Evolutionary conservation across 2,888 invertebrate genomes (phyloP), one percentile per base, ranked within the genome.

Genomic region (Apodemia zela): DNA sequence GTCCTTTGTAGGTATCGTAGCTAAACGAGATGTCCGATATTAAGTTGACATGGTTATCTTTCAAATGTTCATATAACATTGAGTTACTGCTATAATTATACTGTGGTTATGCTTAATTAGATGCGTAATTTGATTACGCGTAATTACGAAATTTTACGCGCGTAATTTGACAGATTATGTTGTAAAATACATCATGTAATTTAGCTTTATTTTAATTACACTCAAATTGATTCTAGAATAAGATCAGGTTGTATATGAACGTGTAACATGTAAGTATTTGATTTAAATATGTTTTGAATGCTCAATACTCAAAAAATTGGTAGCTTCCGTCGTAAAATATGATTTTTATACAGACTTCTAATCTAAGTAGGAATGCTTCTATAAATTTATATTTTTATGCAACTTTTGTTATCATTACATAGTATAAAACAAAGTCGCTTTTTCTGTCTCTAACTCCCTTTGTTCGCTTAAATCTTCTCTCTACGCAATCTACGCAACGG

Each of bases 61-160:
- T 47, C n/a, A 61, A 62, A 17, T 47, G 17, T 17, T 47, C 17
- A 47, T 17, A 47, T 47, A n/a, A 47, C 1, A 17, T 4, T 47
- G 45, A 47, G 45, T 47, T 47, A 47, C 45, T 47, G 45, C 17
- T 47, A 47, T 47, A 47, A 17, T 47, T 47, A 47, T 47, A 47
- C 45, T 47, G 17, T 47, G 45, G 17, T 5, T 47, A 64, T 62
- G 62, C 58, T 25, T 54, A 29, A 38, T 38, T 51, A n/a, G 49
- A 62, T 29, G 49, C n/a, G 45, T 61, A n/a, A 49, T 29, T 61
- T 61, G 61, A 62, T 61, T 25, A 62, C 42, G 61, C 51, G 61
- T 54, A 49, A 51, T 29, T 47, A 25, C 25, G 42, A 18, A 17
- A 38, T 45, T 33, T 29, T 17, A 38, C 29, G 42, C 57, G 58